Evolutionary conservation across 2,888 invertebrate genomes (phyloP).

Genomic region (Sminthurinus aureus): DNA sequence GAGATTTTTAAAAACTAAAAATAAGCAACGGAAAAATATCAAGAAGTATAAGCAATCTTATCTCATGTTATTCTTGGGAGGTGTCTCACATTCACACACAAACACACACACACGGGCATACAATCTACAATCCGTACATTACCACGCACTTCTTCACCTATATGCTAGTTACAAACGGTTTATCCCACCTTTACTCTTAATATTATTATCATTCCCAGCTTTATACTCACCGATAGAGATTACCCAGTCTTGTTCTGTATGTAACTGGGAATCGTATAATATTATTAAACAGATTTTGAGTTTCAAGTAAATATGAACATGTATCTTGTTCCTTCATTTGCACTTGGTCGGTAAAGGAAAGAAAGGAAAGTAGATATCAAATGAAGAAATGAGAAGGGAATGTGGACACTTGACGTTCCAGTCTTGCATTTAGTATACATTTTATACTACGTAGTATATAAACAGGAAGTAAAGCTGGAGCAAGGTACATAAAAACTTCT

Average conservation of each 20-base stretch:
- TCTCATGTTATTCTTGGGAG: conserved; percentile 41
- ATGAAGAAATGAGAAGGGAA: too few species aligned
- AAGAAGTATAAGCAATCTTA: conserved; percentile 40
- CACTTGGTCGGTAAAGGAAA: too few species aligned
- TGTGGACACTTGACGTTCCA: too few species aligned
- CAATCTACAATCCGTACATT: conserved; percentile 27
- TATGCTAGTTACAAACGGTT: neutral
- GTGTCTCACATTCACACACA: conserved; percentile 37
- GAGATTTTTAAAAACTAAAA: conserved; percentile 49
- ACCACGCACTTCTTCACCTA: conserved; percentile 23
- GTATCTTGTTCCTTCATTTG: too few species aligned
- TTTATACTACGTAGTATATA: neutral
- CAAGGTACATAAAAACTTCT: neutral
- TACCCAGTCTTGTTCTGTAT: too few species aligned
- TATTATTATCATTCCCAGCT: neutral
- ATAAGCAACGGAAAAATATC: conserved; percentile 40
- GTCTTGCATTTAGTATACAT: too few species aligned
- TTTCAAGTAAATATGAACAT: too few species aligned
- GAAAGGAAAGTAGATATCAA: too few species aligned
- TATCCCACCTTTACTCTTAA: neutral
- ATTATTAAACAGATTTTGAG: too few species aligned
- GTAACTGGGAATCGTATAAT: too few species aligned
- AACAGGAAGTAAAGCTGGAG: neutral
- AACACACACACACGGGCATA: conserved; percentile 31
- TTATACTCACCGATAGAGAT: neutral